Evolutionary conservation across 2,888 invertebrate species (phyloP), one percentile per base, ranked within the genome.

Genomic region (Beris morrisii): DNA sequence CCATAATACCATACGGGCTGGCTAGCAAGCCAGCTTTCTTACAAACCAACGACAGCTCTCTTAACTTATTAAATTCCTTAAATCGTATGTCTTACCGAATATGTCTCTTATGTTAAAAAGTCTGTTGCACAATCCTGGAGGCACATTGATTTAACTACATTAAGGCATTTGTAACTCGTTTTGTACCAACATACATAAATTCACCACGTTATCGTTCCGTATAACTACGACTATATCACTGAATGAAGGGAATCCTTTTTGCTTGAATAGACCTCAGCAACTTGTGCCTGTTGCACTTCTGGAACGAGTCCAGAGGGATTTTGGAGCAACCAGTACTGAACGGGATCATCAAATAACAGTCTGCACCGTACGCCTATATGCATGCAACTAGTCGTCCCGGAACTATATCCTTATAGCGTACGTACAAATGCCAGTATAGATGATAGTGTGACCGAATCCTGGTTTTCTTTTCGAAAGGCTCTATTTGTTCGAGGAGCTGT

Each of bases 131-230:
- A 59, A 66, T 38, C 38, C 38, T 38, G 38, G 38, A 38, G 55
- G 61, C 55, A 76, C 77, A 75, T 75, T 78, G 77, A 78, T 78
- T 78, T 77, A 78, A 78, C 77, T 75, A 75, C 77, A 78, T 78
- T 78, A 76, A 73, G 77, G 77, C 77, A 78, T 77, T 78, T 77
- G 77, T 75, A 74, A 72, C 70, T 74, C 72, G 73, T 73, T 72
- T 73, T 72, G 71, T 69, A 75, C 73, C 45, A 53, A 59, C 66
- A 66, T 66, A 66, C 58, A 66, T 66, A 58, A 66, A 66, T 66
- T 66, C 31, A 59, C 66, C 59, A 66, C 53, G 58, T 58, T 44
- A 13, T 12, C 22, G 48, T 66, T 53, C 31, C 32, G 15, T 66
- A 66, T 59, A 58, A 43, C 52, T 58, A 59, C 45, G 58, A 45